phyloP scores from a whole-genome alignment of 2,797 vertebrate species.

The Pterois miles region DNA sequence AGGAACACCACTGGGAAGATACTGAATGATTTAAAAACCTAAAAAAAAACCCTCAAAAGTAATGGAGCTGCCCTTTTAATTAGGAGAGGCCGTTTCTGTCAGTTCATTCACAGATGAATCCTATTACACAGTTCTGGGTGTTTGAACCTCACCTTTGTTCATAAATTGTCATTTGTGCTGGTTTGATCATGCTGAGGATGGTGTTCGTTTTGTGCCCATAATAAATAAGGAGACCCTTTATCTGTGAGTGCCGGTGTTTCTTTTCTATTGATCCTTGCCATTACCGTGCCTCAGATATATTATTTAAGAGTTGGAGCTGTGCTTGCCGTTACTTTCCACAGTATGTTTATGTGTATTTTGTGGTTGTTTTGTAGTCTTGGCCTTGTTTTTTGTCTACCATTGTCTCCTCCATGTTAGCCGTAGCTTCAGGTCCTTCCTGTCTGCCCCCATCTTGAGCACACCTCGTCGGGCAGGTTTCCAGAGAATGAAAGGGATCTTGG shows the following conservation, averaged over 20 bases:
- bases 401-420: background rate
- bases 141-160: background rate
- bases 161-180: background rate
- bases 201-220: background rate
- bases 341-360: no score
- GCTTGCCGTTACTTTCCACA: background rate
- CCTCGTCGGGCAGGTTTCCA: slow-evolving; percentile 58
- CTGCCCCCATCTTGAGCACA: slow-evolving; percentile 14
- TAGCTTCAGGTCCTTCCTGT: slow-evolving; percentile 62
- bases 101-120: background rate
- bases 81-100: background rate
- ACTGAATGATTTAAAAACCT: no score
- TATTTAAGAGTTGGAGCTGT: no score
- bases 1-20: no score
- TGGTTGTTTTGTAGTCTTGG: no score
- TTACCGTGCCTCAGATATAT: no score
- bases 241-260: background rate
- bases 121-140: background rate
- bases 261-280: background rate
- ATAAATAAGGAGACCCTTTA: background rate
- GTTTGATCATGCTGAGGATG: background rate
- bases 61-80: background rate
- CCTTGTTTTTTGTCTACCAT: background rate
- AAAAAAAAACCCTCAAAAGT: no score
- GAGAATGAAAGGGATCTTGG: slow-evolving; percentile 58